Percentiles rank a stretch among this genome's conserved stretches.
Evolutionary conservation across 2,113 vertebrate species (phyloP).

Genomic region (Danio rerio): GRCz12tu NC_133192.1:18427001-18427500

Average conservation of each 20-base stretch:
- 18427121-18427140: background rate
- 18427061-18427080: no score
- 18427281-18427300: background rate
- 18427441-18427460: background rate
- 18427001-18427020: no score
- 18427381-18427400: background rate
- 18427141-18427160: background rate
- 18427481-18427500: background rate
- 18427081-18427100: background rate
- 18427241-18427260: constrained; percentile 9
- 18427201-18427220: background rate
- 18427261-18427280: background rate
- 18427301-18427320: background rate
- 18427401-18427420: background rate
- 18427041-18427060: no score
- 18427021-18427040: no score
- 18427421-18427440: background rate
- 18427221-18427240: background rate
- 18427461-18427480: constrained; percentile 1
- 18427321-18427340: background rate
- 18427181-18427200: background rate
- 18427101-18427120: background rate
- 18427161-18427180: background rate
- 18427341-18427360: constrained; percentile 12
- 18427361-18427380: background rate